phyloP scores from a whole-genome alignment of 2,888 invertebrate species.

The Tenthredo amoena region DNA sequence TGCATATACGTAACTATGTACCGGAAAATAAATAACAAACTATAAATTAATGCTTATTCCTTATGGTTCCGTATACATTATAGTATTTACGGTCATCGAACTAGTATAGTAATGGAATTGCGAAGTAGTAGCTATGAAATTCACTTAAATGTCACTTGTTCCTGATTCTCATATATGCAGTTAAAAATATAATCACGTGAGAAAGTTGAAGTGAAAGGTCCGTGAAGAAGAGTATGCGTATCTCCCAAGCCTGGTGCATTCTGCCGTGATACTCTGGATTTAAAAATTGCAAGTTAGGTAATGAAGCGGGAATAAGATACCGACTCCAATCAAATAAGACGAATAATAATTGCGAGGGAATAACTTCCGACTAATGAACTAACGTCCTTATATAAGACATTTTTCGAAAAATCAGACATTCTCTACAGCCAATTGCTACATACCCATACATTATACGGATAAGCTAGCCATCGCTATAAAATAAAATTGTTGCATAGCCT shows the following conservation, averaged over 20 bases:
- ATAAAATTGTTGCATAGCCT: neutral
- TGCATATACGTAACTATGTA: neutral
- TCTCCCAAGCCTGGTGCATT: constrained; percentile 11
- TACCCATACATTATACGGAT: neutral
- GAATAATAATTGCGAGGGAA: neutral
- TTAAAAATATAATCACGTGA: constrained; percentile 49
- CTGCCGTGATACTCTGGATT: neutral
- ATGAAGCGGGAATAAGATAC: neutral
- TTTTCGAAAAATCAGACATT: neutral
- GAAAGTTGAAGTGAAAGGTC: constrained; percentile 54
- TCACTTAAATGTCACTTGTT: constrained; percentile 41
- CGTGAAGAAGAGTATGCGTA: constrained; percentile 31
- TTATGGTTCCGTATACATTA: neutral
- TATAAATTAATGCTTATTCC: neutral
- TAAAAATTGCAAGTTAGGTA: constrained; percentile 2
- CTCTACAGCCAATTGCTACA: neutral
- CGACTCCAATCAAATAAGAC: neutral
- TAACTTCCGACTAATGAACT: neutral
- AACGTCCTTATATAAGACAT: neutral
- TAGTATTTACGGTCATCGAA: neutral
- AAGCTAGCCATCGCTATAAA: neutral
- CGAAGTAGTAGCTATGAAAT: constrained; percentile 7
- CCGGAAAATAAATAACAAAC: neutral
- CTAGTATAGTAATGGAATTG: constrained; percentile 25
- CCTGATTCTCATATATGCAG: constrained; percentile 28